Conservation (phyloP, 2,113 vertebrate genomes). For the Girardinichthys multiradiatus region DNA sequence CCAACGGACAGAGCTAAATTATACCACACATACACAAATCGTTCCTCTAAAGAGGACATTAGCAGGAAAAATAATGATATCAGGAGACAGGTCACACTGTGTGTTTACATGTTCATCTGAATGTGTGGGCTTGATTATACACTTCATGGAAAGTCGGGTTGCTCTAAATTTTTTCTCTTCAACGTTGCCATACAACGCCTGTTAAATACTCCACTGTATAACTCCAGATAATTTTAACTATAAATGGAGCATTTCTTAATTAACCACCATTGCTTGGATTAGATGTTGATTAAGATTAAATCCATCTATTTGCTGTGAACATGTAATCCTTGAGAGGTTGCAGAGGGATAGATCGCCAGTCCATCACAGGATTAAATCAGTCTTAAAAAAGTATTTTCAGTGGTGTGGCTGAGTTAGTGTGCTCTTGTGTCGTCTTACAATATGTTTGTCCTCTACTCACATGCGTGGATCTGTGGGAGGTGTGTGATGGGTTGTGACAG, state of each 20-base stretch:
- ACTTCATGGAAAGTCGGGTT: constrained; percentile 46
- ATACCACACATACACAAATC: constrained; percentile 23
- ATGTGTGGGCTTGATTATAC: constrained; percentile 36
- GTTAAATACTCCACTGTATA: background rate
- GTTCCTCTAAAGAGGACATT: constrained; percentile 53
- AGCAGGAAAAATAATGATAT: constrained; percentile 37
- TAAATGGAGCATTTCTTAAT: background rate
- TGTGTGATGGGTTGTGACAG: constrained; percentile 3
- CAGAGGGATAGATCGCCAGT: background rate
- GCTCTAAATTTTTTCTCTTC: constrained; percentile 3
- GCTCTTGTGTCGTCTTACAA: too few species aligned
- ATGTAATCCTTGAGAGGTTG: background rate
- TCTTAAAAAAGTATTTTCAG: background rate
- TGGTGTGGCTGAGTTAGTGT: background rate
- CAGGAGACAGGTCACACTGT: constrained; percentile 29
- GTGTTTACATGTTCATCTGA: constrained; percentile 1
- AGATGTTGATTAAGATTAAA: background rate
- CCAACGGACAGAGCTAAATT: constrained; percentile 40
- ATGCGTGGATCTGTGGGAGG: background rate
- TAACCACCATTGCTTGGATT: background rate
- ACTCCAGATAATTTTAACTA: constrained; percentile 9
- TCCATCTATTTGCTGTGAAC: background rate
- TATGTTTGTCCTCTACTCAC: too few species aligned
- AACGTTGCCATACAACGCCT: constrained; percentile 15
- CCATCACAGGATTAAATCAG: background rate